Percentiles rank a stretch among this genome's conserved stretches.
These are phyloP conservation scores for Dendrolimus pini DNA, from an alignment of 2,888 invertebrate species.

Conservation along the genomic window DNA sequence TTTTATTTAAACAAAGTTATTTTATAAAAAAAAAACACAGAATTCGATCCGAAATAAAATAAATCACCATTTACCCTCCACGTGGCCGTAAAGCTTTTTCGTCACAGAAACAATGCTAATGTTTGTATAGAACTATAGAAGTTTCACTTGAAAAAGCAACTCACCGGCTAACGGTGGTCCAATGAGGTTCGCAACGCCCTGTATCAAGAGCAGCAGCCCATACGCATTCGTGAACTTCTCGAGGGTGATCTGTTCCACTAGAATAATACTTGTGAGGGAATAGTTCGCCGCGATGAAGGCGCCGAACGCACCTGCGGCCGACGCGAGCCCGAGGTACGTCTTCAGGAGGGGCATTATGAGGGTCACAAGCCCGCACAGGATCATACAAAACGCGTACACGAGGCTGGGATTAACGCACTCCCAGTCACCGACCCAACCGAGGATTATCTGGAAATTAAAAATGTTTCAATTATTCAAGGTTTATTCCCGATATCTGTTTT, in stretches of 20 bases:
- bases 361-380: slow-evolving; percentile 81
- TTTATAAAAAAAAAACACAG: no score
- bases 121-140: no score
- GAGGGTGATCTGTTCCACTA: slow-evolving; percentile 92
- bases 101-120: no score
- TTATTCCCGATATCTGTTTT: no score
- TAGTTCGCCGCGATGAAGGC: slow-evolving; percentile 95
- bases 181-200: slow-evolving; percentile 92
- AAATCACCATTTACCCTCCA: no score
- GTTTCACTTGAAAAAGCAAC: slow-evolving; percentile 9
- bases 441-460: slow-evolving; percentile 77
- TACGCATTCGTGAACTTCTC: slow-evolving; percentile 95
- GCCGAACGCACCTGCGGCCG: slow-evolving; percentile 88
- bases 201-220: slow-evolving; percentile 89
- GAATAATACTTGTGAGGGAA: slow-evolving; percentile 91
- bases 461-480: no score
- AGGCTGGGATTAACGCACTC: slow-evolving; percentile 84
- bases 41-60: no score
- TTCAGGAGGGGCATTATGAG: slow-evolving; percentile 79
- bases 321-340: slow-evolving; percentile 76
- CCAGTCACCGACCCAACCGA: slow-evolving; percentile 93
- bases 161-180: slow-evolving; percentile 94
- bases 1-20: no score
- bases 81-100: no score
- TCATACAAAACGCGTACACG: slow-evolving; percentile 90